Percentiles rank a stretch among this genome's conserved stretches.
phyloP scores from a whole-genome alignment of 2,888 invertebrate genomes.

The Asteroscopus sphinx region DNA sequence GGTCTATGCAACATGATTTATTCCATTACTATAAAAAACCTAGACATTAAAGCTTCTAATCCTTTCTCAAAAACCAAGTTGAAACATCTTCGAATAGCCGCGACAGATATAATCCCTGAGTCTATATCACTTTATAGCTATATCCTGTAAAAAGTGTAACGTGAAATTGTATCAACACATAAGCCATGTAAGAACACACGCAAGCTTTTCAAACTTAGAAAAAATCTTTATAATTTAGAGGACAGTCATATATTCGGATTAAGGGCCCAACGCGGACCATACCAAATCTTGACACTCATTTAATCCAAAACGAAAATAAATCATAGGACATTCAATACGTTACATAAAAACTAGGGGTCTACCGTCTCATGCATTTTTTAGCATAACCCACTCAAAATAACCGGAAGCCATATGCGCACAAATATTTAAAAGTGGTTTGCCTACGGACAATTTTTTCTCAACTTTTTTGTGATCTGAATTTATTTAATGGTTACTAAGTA shows the following conservation, averaged over 20 bases:
- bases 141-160: conserved; percentile 28
- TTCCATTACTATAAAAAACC: conserved; percentile 3
- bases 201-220: conserved; percentile 12
- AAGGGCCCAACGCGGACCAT: conserved; percentile 60
- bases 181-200: conserved; percentile 39
- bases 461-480: conserved; percentile 78
- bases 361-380: conserved; percentile 73
- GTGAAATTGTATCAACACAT: conserved; percentile 32
- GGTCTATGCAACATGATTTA: conserved; percentile 16
- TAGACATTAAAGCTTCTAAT: background rate
- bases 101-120: conserved; percentile 40
- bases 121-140: conserved; percentile 33
- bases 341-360: conserved; percentile 67
- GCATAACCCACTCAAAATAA: conserved; percentile 88
- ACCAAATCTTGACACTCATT: conserved; percentile 59
- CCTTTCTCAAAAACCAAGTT: conserved; percentile 18
- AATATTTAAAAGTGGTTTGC: conserved; percentile 87
- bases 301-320: conserved; percentile 63
- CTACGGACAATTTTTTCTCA: conserved; percentile 77
- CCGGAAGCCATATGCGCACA: conserved; percentile 89
- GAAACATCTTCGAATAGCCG: conserved; percentile 21
- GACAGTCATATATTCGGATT: conserved; percentile 70
- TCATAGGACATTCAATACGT: conserved; percentile 73
- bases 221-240: conserved; percentile 51
- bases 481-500: conserved; percentile 88